Evolutionary conservation across 2,113 vertebrate genomes (phyloP).

Genomic region (Paramisgurnus dabryanus): DNA sequence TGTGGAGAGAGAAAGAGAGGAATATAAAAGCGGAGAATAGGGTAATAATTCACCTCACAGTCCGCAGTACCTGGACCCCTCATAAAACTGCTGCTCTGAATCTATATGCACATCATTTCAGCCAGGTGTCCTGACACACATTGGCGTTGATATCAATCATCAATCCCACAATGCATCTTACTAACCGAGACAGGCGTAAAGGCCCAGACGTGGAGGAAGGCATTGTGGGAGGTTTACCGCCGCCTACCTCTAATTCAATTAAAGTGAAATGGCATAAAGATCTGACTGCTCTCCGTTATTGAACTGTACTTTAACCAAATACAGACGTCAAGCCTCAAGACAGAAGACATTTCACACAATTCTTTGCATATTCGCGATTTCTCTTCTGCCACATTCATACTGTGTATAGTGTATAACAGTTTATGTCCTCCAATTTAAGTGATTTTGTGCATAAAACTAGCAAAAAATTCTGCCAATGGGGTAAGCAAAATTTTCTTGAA

Average conservation of each 20-base stretch:
- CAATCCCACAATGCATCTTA: not conserved
- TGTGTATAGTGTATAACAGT: not conserved
- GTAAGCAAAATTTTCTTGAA: too few relatives aligned
- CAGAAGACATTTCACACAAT: not conserved
- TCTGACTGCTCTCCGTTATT: not conserved
- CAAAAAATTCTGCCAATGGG: too few relatives aligned
- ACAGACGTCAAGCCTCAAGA: not conserved
- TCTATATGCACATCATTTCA: constrained; percentile 25
- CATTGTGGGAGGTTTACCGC: not conserved
- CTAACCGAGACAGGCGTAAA: not conserved
- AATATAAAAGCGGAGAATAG: constrained; percentile 31
- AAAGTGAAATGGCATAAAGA: not conserved
- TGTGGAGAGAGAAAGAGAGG: not conserved
- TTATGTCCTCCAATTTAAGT: too few relatives aligned
- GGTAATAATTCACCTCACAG: constrained; percentile 19
- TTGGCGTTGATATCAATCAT: constrained; percentile 32
- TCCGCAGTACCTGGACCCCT: constrained; percentile 31
- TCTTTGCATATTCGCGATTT: not conserved
- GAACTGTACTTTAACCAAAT: not conserved
- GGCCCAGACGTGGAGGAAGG: not conserved
- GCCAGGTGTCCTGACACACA: constrained; percentile 7
- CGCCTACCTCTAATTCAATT: constrained; percentile 22
- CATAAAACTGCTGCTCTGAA: constrained; percentile 30
- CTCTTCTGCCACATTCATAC: not conserved
- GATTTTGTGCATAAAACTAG: too few relatives aligned